A percentile compares a stretch with the other conserved stretches of the same genome.
Conservation (phyloP, 2,113 vertebrate species). For the Istiophorus platypterus region DNA sequence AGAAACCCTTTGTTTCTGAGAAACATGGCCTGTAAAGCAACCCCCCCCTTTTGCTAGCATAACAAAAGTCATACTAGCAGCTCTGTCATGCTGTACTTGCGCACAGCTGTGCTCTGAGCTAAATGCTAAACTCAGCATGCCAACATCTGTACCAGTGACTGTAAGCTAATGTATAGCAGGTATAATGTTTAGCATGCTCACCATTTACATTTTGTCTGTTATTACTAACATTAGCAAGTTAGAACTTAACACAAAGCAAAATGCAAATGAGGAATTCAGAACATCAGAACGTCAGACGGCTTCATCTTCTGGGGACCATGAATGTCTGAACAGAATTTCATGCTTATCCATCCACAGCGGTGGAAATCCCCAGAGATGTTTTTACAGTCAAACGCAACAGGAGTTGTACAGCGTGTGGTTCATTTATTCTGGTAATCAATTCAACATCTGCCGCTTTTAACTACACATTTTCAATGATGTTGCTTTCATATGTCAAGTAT, state of each 20-base stretch:
- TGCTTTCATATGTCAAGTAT: background rate
- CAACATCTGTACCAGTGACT: background rate
- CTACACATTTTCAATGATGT: background rate
- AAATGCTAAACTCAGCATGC: background rate
- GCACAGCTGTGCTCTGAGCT: too few relatives aligned
- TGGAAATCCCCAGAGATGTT: too few relatives aligned
- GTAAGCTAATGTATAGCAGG: background rate
- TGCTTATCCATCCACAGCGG: too few relatives aligned
- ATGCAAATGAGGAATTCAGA: too few relatives aligned
- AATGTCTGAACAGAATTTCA: too few relatives aligned
- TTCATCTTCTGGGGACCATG: too few relatives aligned
- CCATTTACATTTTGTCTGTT: background rate
- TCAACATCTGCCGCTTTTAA: background rate
- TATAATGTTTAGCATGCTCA: background rate
- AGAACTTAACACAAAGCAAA: background rate
- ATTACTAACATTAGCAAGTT: background rate
- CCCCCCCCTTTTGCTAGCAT: background rate
- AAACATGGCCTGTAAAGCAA: conserved; percentile 29
- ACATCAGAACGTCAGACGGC: too few relatives aligned
- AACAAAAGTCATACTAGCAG: background rate
- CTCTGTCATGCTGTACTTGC: background rate
- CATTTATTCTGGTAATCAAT: conserved; percentile 6
- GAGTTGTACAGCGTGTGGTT: background rate
- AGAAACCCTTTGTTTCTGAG: conserved; percentile 58
- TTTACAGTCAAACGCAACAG: too few relatives aligned